These are phyloP conservation scores for Cliona cf. orientalis DNA, from an alignment of 37 sponge, comb jelly and placozoan species.

Conservation along the genomic window DNA sequence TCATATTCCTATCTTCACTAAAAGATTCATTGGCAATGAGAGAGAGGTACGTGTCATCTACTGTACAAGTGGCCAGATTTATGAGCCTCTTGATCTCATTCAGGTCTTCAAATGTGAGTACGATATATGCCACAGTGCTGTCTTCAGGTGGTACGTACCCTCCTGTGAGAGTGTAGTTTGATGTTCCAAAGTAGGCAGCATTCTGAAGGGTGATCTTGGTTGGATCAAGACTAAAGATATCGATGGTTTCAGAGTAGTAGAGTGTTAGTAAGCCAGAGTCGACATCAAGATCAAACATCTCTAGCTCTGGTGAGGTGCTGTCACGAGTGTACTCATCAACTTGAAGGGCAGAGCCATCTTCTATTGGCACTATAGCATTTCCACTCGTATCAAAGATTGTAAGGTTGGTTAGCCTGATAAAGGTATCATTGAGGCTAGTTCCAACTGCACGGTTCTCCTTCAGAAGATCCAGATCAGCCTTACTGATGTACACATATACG, in stretches of 20 bases:
- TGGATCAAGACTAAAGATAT: slow-evolving; percentile 58
- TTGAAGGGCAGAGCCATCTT: slow-evolving; percentile 26
- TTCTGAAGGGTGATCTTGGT: slow-evolving; percentile 79
- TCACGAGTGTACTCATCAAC: slow-evolving; percentile 54
- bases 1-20: not conserved
- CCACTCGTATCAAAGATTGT: slow-evolving; percentile 70
- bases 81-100: slow-evolving; percentile 86
- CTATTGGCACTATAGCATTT: slow-evolving; percentile 51
- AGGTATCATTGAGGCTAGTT: slow-evolving; percentile 57
- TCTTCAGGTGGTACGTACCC: slow-evolving; percentile 58
- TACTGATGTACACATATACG: slow-evolving; percentile 56
- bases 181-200: slow-evolving; percentile 4
- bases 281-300: slow-evolving; percentile 66
- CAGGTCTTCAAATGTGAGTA: slow-evolving; percentile 62
- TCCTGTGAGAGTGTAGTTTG: slow-evolving; percentile 52
- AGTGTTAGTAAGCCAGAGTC: slow-evolving; percentile 71
- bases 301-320: slow-evolving; percentile 64
- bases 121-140: slow-evolving; percentile 48
- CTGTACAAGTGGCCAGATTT: slow-evolving; percentile 66
- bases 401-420: slow-evolving; percentile 39
- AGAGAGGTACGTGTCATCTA: slow-evolving; percentile 68
- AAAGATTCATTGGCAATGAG: not conserved
- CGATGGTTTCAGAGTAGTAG: slow-evolving; percentile 86
- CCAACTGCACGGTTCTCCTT: slow-evolving; percentile 70
- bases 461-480: slow-evolving; percentile 63